phyloP scores from a whole-genome alignment of 2,888 invertebrate genomes.

The Hedya salicella region DNA sequence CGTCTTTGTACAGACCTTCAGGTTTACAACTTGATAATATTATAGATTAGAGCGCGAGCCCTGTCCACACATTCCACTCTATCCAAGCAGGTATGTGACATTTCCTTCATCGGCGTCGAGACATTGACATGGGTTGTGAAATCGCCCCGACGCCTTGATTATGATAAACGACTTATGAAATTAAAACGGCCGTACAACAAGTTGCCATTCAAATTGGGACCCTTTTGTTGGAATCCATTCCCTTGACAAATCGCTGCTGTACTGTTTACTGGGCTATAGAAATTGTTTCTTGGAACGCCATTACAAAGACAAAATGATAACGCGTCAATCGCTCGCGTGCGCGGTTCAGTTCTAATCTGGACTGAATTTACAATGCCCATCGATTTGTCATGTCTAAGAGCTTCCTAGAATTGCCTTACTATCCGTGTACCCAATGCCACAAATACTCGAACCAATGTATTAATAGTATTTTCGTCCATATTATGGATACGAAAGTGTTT shows the following conservation, averaged over 20 bases:
- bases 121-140: slow-evolving; percentile 81
- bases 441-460: no score
- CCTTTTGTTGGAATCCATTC: slow-evolving; percentile 82
- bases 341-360: slow-evolving; percentile 64
- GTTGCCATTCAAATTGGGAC: slow-evolving; percentile 82
- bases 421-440: neutral
- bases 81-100: slow-evolving; percentile 79
- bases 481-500: no score
- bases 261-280: slow-evolving; percentile 72
- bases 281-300: slow-evolving; percentile 76
- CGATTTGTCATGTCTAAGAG: slow-evolving; percentile 45
- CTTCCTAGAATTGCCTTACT: slow-evolving; percentile 31
- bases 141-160: slow-evolving; percentile 71
- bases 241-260: slow-evolving; percentile 81
- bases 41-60: slow-evolving; percentile 13
- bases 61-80: slow-evolving; percentile 63
- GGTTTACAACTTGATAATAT: no score
- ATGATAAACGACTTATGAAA: slow-evolving; percentile 85
- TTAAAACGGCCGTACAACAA: slow-evolving; percentile 84
- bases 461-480: neutral
- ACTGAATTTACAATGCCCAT: slow-evolving; percentile 74
- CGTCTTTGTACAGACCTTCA: no score
- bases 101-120: slow-evolving; percentile 71
- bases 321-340: slow-evolving; percentile 74
- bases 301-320: slow-evolving; percentile 74